These are phyloP conservation scores for Gymnobelideus leadbeateri DNA, from an alignment of 2,113 vertebrate species.

Conservation along the genomic window DNA sequence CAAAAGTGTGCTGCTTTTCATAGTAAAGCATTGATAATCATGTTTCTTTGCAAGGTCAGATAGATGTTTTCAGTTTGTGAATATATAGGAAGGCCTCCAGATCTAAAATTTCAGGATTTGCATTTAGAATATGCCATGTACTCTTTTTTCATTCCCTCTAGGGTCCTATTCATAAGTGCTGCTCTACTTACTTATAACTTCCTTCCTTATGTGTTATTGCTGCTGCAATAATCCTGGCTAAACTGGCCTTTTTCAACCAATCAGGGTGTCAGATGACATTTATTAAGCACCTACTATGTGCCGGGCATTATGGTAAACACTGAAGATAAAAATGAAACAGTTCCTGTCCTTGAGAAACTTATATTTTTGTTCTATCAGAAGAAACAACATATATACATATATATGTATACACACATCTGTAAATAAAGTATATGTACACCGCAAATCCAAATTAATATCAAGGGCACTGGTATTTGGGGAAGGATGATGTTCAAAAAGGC, in stretches of 20 bases:
- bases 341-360: neutral
- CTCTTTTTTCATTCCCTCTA: neutral
- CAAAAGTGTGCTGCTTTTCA: constrained; percentile 1
- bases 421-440: too few species aligned
- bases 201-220: neutral
- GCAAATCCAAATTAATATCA: neutral
- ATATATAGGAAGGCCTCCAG: neutral
- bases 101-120: neutral
- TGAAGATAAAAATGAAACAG: neutral
- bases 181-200: neutral
- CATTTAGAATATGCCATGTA: neutral
- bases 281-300: neutral
- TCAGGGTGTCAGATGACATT: neutral
- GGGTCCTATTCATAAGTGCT: neutral
- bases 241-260: neutral
- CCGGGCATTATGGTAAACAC: neutral
- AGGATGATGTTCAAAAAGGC: neutral
- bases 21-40: neutral
- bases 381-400: neutral
- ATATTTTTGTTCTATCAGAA: neutral
- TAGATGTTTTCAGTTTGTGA: neutral
- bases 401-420: neutral
- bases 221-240: neutral
- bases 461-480: neutral
- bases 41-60: neutral